Base-by-base conservation (phyloP, 2,888 invertebrate genomes). In the Ceramica pisi region DNA sequence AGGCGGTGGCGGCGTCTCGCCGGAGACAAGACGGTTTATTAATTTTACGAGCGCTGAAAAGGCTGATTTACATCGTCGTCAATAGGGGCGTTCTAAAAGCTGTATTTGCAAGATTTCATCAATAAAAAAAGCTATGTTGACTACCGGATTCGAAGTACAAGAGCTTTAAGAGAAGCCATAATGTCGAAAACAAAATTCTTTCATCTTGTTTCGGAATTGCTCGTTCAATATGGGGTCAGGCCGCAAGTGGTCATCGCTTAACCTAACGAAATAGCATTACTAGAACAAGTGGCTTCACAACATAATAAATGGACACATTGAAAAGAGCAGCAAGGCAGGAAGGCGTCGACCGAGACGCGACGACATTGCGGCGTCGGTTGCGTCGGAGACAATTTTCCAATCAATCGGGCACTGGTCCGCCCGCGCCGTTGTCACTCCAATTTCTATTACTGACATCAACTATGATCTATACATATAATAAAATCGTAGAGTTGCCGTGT, bases 311-410 rank as follows among this genome's bases (percentile, higher is more conserved):
- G 21, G 64, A 70, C 35, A 62, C 73, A 75, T 84, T 79, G 70
- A 90, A 92, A 91, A 90, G 92, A 92, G 90, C 93, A 90, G 75
- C 78, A 38, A 57, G 82, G 84, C 89, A 90, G 92, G 92, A 92
- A 89, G 91, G 85, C 88, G 88, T 65, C 79, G 71, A 31, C 21
- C 46, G 63, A 74, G 90, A 46, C 82, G 70, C 82, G 88, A 89
- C 89, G 87, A 86, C 88, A 87, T 82, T 85, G 90, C 90, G 90
- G 87, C 89, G 89, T 46, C 46, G 46, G 19, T 85, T 87, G 87
- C 89, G 89, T 84, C 87, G 81, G 85, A 77, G 87, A 89, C 92
- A 93, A 94, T 94, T 92, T 93, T 91, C 90, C 91, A 94, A 94
- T 94, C 92, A 94, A 94, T 93, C 90, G 90, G 86, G 83, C 90